Evolutionary conservation across 1,140 invertebrate genomes (phyloP), one percentile per base, ranked within the genome.

Genomic region (Caerostris darwini): DNA sequence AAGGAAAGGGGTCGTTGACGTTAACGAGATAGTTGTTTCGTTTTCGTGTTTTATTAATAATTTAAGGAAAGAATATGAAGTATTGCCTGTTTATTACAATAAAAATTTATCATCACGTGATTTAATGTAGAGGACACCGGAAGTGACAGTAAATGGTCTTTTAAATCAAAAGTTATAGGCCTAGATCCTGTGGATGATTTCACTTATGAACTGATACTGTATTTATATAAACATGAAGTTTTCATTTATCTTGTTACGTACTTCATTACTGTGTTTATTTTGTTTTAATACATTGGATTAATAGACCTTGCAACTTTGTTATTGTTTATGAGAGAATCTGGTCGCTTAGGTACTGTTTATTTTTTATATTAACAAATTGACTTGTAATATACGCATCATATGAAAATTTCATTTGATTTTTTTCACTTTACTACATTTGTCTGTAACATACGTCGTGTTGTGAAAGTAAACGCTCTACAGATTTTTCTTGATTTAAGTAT

Each of bases 91-190:
- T 19, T 58, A 59, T 85, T 85, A 34, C 57, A 58, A 85, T 85
- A 69, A 94, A 88, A 56, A 50, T 81, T 57, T 93, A 19, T 34
- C 54, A 94, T 94, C 92, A 94, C 92, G 92, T 94, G 92, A 94
- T 94, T 82, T 77, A 77, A 94, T 94, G 92, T 94, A 94, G 92
- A 94, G 92, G 92, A 94, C 92, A 94, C 92, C 92, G 92, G 92
- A 94, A 94, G 92, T 94, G 92, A 88, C 50, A 88, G 34, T 94
- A 89, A 94, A 88, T 89, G 54, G 81, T 19, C 85, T 94, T 89
- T 81, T 81, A 87, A 69, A 82, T 85, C 61, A 69, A 50, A 94
- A 94, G 85, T 58, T 57, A 85, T 94, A 94, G 83, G 92, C 92
- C 92, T 94, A 94, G 92, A 94, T 94, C 61, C 85, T 81, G 57